These are phyloP conservation scores for Hirundichthys speculiger DNA, from an alignment of 2,113 vertebrate species.

Conservation along the genomic window DNA sequence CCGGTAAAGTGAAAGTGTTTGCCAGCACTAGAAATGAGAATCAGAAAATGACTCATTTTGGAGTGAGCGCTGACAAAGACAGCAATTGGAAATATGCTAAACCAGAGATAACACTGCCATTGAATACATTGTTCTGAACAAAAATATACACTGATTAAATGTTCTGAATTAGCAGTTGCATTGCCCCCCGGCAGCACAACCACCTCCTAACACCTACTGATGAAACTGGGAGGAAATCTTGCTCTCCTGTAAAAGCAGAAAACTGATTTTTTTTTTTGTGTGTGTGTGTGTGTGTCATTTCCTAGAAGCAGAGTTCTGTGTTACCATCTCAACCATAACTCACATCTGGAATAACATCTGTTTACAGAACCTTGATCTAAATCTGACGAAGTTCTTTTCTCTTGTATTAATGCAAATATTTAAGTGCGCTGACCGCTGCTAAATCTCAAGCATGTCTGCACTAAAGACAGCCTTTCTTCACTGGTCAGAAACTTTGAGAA, in stretches of 20 bases:
- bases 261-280: no score
- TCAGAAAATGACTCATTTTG: constrained; percentile 6
- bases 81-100: not conserved
- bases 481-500: no score
- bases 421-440: not conserved
- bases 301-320: no score
- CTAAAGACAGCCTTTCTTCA: not conserved
- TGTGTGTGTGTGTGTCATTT: no score
- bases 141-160: not conserved
- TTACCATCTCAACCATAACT: no score
- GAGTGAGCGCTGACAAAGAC: constrained; percentile 1
- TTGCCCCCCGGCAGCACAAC: no score
- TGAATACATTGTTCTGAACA: not conserved
- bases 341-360: no score
- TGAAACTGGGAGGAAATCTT: not conserved
- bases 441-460: not conserved
- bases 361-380: not conserved
- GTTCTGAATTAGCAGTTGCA: not conserved
- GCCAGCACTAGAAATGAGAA: constrained; percentile 24
- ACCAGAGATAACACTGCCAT: not conserved
- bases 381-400: not conserved
- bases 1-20: constrained; percentile 7
- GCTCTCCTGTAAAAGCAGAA: no score
- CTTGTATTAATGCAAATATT: not conserved
- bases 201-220: no score